Evolutionary conservation across 2,888 invertebrate genomes (phyloP).

Genomic region (Elegia similella): DNA sequence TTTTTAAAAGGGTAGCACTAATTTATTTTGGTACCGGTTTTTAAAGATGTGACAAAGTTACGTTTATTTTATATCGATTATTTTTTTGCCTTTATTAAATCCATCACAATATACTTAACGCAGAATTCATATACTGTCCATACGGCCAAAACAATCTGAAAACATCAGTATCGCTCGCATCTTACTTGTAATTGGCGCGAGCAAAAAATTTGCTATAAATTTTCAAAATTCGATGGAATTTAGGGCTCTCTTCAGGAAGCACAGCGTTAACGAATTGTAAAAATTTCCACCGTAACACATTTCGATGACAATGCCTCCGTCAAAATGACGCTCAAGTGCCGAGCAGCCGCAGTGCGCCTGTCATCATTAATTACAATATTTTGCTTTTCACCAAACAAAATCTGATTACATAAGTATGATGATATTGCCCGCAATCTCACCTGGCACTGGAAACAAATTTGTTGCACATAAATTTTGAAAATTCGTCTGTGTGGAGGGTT

Average conservation of each 20-base stretch:
- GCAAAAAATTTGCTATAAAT: slow-evolving; percentile 36
- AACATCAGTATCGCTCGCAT: slow-evolving; percentile 20
- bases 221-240: slow-evolving; percentile 45
- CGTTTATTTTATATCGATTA: no score
- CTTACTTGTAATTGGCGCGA: slow-evolving; percentile 16
- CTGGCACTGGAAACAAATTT: slow-evolving; percentile 24
- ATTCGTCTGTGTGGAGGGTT: no score
- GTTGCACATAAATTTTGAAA: no score
- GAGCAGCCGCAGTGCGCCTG: slow-evolving; percentile 13
- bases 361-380: slow-evolving; percentile 17
- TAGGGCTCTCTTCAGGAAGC: slow-evolving; percentile 45
- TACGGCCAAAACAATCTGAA: slow-evolving; percentile 7
- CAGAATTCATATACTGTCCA: no score
- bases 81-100: no score
- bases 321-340: slow-evolving; percentile 35
- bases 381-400: no score
- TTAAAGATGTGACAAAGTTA: no score
- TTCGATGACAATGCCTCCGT: slow-evolving; percentile 53
- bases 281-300: slow-evolving; percentile 40
- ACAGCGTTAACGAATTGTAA: slow-evolving; percentile 55
- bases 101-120: no score
- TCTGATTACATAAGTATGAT: no score
- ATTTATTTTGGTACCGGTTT: no score
- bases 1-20: no score
- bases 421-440: slow-evolving; percentile 8